Base-by-base conservation (phyloP, 2,888 invertebrate genomes). In the Tiliacea aurago region DNA sequence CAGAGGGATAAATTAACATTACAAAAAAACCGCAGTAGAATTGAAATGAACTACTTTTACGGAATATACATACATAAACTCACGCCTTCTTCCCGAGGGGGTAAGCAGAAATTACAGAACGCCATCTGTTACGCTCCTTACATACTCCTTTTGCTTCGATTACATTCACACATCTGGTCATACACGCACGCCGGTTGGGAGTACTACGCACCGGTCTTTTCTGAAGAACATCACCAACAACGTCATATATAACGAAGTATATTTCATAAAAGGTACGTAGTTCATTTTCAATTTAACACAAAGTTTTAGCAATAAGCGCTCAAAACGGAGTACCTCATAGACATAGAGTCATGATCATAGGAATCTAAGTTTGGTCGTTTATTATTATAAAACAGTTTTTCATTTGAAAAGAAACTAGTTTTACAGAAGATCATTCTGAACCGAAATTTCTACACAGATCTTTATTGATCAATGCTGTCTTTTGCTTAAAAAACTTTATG, bases 301-400 rank as follows among this genome's bases (percentile, higher is more conserved):
- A 13, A 28, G 4, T 43, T 69, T 47, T 4, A 28, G 23, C 10
- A 78, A n/a, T 77, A 47, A 3, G 3, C n/a, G 11, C 9, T 20
- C 1, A 41, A 45, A 58, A 59, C 43, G 41, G 41, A 64, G 68
- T 81, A 81, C 73, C 70, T 70, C 71, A 58, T 37, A 20, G 18
- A 55, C 71, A 58, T 37, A 20, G 18, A 55, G 43, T 56, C 59
- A 64, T 53, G 59, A 59, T 70, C 5, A 37, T 53, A 83, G 62
- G 62, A 70, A 73, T 80, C 64, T 71, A 75, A 58, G 69, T 65
- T 85, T 84, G 86, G 84, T 84, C 85, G 37, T 58, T 66, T 80
- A 2, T 74, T 73, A 55, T 49, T 51, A 41, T 64, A 64, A 62
- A 75, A 72, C 28, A n/a, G 15, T 11, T 53, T 53, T 63, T 28